Evolutionary conservation across 1,140 invertebrate genomes (phyloP).

Genomic region (Drosophila sechellia): DNA sequence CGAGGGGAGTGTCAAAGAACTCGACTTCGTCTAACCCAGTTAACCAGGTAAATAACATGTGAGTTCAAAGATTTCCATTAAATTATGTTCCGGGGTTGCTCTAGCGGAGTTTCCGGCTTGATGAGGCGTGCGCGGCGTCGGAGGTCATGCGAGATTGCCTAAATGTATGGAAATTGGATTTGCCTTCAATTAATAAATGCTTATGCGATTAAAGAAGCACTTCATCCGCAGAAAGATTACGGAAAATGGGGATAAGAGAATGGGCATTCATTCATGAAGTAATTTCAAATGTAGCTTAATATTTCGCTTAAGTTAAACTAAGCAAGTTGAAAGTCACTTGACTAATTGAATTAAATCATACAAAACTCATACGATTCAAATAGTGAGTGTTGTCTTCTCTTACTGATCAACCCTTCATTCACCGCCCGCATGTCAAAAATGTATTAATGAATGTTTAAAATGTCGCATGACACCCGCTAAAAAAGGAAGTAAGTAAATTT

Average conservation of each 20-base stretch:
- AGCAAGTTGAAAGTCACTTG: no score
- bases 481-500: constrained; percentile 24
- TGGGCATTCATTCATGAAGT: neutral
- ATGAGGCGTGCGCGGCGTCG: neutral
- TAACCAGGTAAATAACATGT: constrained; percentile 52
- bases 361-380: neutral
- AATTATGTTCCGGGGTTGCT: constrained; percentile 27
- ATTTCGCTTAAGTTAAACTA: no score
- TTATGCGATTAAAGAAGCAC: constrained; percentile 1
- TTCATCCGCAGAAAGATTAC: neutral
- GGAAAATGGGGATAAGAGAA: neutral
- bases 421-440: constrained; percentile 28
- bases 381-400: neutral
- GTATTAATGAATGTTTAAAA: constrained; percentile 40
- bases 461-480: constrained; percentile 31
- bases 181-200: constrained; percentile 30
- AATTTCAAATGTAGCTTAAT: neutral
- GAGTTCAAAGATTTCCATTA: constrained; percentile 53
- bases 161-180: constrained; percentile 32
- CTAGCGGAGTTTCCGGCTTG: constrained; percentile 1
- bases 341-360: neutral
- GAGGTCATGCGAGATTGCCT: constrained; percentile 13
- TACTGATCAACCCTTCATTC: neutral
- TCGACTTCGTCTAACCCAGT: constrained; percentile 48
- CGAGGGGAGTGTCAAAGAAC: constrained; percentile 34